These are phyloP conservation scores for Hydropotes inermis DNA, from an alignment of 2,113 vertebrate genomes.

Conservation along the genomic window DNA sequence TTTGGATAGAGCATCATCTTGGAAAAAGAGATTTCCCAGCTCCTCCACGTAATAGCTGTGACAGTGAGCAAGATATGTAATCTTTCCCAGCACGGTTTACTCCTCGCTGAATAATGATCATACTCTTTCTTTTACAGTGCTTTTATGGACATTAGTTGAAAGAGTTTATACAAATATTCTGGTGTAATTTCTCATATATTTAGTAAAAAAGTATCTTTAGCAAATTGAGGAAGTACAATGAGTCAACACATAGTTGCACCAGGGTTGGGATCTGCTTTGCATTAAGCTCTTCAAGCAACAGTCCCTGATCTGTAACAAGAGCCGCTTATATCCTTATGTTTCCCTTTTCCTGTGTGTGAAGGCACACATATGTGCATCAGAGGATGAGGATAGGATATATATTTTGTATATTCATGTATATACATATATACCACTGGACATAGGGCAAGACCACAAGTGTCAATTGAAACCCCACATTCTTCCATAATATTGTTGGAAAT, in stretches of 20 bases:
- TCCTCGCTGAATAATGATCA: not conserved
- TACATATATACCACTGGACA: not conserved
- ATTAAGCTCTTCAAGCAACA: not conserved
- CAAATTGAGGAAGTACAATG: not conserved
- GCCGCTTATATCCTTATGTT: not conserved
- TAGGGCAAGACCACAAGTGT: not conserved
- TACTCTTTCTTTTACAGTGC: not conserved
- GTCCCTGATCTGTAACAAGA: not conserved
- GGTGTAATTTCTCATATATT: not conserved
- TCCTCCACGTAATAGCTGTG: not conserved
- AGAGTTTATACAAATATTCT: not conserved
- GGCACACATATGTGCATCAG: not conserved
- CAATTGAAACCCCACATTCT: not conserved
- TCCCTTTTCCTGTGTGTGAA: not conserved
- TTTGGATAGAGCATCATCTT: not conserved
- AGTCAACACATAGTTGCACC: not conserved
- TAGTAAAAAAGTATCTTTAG: not conserved
- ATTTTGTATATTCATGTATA: not conserved
- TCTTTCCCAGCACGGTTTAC: not conserved
- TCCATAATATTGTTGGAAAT: not conserved
- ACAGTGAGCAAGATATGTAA: not conserved
- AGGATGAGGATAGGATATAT: not conserved
- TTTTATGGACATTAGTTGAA: not conserved
- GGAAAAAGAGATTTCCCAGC: not conserved
- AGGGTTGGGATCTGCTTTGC: not conserved